A percentile compares a stretch with the other conserved stretches of the same genome.
phyloP scores from a whole-genome alignment of 1,140 invertebrate species.

The Palaemon carinicauda region DNA sequence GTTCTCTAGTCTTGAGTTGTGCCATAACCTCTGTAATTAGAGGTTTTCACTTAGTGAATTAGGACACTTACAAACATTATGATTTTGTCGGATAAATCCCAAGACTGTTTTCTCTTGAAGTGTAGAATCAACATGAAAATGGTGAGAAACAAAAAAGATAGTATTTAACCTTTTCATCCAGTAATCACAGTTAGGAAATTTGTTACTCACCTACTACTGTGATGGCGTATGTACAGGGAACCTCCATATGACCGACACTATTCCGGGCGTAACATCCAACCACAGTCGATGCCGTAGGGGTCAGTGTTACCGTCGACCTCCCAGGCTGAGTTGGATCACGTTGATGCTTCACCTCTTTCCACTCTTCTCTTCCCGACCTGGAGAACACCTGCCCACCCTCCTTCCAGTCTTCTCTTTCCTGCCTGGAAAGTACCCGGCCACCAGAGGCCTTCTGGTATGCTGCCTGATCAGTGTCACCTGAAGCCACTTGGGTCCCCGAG shows the following conservation, averaged over 20 bases:
- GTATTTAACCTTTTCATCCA: too few species aligned
- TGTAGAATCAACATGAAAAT: too few species aligned
- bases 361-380: neutral
- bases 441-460: neutral
- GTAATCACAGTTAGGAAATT: too few species aligned
- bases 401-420: too few species aligned
- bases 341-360: neutral
- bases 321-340: neutral
- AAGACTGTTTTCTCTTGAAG: too few species aligned
- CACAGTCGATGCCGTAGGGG: conserved; percentile 30
- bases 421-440: neutral
- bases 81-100: too few species aligned
- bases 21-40: too few species aligned
- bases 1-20: too few species aligned
- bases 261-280: conserved; percentile 50
- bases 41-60: too few species aligned
- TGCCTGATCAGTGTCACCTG: neutral
- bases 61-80: too few species aligned
- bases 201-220: conserved; percentile 48
- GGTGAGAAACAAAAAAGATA: too few species aligned
- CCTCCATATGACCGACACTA: conserved; percentile 35
- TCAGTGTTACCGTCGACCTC: conserved; percentile 33
- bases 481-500: too few species aligned
- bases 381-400: neutral
- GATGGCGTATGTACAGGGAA: conserved; percentile 48